Evolutionary conservation across 2,797 vertebrate species (phyloP).

Genomic region (Thripadectes ignobilis): DNA sequence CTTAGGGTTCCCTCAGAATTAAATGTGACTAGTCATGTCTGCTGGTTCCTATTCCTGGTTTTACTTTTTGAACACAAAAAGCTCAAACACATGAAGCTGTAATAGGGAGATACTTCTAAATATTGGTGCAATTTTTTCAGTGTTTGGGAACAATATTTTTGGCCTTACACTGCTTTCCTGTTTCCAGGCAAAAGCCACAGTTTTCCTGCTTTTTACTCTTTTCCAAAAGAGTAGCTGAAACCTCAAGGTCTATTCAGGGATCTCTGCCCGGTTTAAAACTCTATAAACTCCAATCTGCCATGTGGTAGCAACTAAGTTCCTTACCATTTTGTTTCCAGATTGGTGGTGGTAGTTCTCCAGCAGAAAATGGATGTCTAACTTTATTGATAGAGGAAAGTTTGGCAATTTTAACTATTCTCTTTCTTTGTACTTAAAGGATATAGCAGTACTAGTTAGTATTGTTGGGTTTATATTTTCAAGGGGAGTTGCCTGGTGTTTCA

Average conservation of each 20-base stretch:
- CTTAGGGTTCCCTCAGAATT: slow-evolving; percentile 35
- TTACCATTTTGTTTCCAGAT: not conserved
- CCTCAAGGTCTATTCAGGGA: slow-evolving; percentile 33
- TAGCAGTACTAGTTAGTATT: not conserved
- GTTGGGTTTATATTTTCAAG: not conserved
- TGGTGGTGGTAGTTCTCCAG: not conserved
- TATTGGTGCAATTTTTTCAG: slow-evolving; percentile 27
- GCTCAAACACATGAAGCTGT: not conserved
- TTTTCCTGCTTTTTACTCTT: slow-evolving; percentile 44
- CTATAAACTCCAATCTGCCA: not conserved
- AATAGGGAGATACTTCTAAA: slow-evolving; percentile 31
- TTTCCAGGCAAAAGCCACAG: slow-evolving; percentile 52
- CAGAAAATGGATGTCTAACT: not conserved
- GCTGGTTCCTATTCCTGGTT: slow-evolving; percentile 34
- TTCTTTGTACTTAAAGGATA: not conserved
- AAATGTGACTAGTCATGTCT: slow-evolving; percentile 44
- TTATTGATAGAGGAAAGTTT: not conserved
- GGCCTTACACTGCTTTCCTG: not conserved
- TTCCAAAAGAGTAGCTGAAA: slow-evolving; percentile 21
- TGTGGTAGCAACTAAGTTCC: not conserved
- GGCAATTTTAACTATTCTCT: not conserved
- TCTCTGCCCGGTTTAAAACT: slow-evolving; percentile 4
- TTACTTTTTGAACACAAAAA: slow-evolving; percentile 29
- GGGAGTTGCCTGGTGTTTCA: not conserved
- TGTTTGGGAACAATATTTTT: slow-evolving; percentile 50